phyloP scores from a whole-genome alignment of 2,888 invertebrate genomes.

The Beris chalybata region DNA sequence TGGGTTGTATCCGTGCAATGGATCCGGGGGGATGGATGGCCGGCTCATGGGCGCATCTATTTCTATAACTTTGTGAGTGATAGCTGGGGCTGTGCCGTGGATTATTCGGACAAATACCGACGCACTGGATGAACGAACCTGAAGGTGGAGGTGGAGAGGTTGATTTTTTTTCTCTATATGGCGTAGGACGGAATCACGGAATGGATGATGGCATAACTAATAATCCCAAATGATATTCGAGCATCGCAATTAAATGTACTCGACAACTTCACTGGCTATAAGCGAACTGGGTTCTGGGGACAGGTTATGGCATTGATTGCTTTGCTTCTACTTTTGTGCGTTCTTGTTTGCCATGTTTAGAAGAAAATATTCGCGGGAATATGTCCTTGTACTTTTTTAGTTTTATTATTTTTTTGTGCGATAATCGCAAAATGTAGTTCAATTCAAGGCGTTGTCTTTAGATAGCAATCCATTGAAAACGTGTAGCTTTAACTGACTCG shows the following conservation, averaged over 20 bases:
- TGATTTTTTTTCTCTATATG: not conserved
- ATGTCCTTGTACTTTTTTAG: not conserved
- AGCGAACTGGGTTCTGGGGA: too few relatives aligned
- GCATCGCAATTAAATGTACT: constrained; percentile 36
- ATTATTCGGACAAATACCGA: constrained; percentile 19
- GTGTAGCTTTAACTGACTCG: too few relatives aligned
- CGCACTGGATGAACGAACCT: not conserved
- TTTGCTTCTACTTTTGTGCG: too few relatives aligned
- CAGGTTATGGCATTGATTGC: too few relatives aligned
- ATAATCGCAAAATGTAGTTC: not conserved
- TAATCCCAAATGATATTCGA: constrained; percentile 32
- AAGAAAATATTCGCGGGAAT: not conserved
- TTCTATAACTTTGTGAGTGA: constrained; percentile 23
- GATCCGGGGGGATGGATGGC: constrained; percentile 37
- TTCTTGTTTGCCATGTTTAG: not conserved
- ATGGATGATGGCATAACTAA: not conserved
- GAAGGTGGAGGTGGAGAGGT: not conserved
- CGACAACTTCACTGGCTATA: not conserved
- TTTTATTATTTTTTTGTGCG: not conserved
- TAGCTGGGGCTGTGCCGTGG: constrained; percentile 29
- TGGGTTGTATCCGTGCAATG: constrained; percentile 15
- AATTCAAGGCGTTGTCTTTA: too few relatives aligned
- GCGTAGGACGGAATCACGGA: not conserved
- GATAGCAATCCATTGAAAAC: too few relatives aligned
- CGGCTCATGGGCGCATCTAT: constrained; percentile 38